Percentiles rank a stretch among this genome's conserved stretches.
phyloP scores from a whole-genome alignment of 1,140 invertebrate genomes.

The Probaryconus sp. region DNA sequence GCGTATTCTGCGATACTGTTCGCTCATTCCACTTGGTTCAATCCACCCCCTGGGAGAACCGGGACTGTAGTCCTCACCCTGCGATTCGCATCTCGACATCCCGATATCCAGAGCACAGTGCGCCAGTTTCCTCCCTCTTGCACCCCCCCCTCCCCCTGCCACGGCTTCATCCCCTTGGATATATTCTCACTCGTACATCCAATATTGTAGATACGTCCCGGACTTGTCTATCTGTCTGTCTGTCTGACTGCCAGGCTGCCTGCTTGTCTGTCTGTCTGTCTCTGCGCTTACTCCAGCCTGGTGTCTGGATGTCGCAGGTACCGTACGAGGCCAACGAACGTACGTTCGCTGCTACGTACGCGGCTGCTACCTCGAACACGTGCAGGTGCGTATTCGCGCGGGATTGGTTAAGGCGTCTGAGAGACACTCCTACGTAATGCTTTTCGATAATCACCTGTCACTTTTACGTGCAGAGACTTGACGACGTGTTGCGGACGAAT shows the following conservation, averaged over 20 bases:
- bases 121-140: conserved; percentile 30
- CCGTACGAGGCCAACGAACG: conserved; percentile 32
- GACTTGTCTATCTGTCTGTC: conserved; percentile 61
- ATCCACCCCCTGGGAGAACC: conserved; percentile 68
- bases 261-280: conserved; percentile 34
- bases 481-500: conserved; percentile 40
- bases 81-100: conserved; percentile 69
- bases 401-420: conserved; percentile 25
- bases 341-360: conserved; percentile 43
- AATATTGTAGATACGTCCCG: conserved; percentile 72
- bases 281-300: conserved; percentile 25
- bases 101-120: conserved; percentile 64
- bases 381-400: conserved; percentile 36
- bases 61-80: conserved; percentile 71
- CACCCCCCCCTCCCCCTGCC: conserved; percentile 15
- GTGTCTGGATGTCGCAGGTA: conserved; percentile 13
- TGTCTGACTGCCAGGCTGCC: conserved; percentile 12
- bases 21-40: conserved; percentile 69
- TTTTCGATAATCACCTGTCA: conserved; percentile 64
- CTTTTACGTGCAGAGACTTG: conserved; percentile 46
- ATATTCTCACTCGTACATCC: conserved; percentile 69
- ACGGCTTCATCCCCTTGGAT: conserved; percentile 51
- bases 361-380: conserved; percentile 39
- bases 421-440: conserved; percentile 55
- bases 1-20: conserved; percentile 72